These are phyloP conservation scores for Panthera uncia DNA, from an alignment of 2,113 vertebrate species.

Conservation along the genomic window DNA sequence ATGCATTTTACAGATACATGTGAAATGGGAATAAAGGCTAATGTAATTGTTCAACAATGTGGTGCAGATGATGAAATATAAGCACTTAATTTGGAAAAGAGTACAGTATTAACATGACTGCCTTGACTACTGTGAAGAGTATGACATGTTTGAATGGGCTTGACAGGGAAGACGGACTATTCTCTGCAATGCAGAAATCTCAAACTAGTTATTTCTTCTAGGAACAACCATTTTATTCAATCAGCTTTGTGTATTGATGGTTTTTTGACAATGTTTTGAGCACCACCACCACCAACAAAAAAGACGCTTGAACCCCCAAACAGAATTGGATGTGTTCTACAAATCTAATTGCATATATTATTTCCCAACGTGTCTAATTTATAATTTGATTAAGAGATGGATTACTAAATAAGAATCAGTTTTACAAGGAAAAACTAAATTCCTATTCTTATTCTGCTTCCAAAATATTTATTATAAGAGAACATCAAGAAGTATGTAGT, in stretches of 20 bases:
- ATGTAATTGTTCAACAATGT: conserved; percentile 30
- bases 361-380: background rate
- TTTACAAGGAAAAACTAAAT: conserved; percentile 5
- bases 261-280: conserved; percentile 25
- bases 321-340: background rate
- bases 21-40: conserved; percentile 16
- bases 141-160: conserved; percentile 51
- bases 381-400: conserved; percentile 12
- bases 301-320: background rate
- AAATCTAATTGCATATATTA: conserved; percentile 4
- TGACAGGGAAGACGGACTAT: conserved; percentile 18
- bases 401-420: conserved; percentile 4
- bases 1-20: conserved; percentile 35
- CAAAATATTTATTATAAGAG: background rate
- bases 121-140: conserved; percentile 56
- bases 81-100: conserved; percentile 67
- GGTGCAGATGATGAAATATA: conserved; percentile 59
- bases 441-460: conserved; percentile 1
- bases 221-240: conserved; percentile 60
- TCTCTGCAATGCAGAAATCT: conserved; percentile 61
- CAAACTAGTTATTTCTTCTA: conserved; percentile 56
- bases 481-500: background rate
- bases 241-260: conserved; percentile 41
- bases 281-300: background rate
- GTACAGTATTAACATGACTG: conserved; percentile 51